Conservation (phyloP, 2,888 invertebrate genomes). For the Dynastes maya region DNA sequence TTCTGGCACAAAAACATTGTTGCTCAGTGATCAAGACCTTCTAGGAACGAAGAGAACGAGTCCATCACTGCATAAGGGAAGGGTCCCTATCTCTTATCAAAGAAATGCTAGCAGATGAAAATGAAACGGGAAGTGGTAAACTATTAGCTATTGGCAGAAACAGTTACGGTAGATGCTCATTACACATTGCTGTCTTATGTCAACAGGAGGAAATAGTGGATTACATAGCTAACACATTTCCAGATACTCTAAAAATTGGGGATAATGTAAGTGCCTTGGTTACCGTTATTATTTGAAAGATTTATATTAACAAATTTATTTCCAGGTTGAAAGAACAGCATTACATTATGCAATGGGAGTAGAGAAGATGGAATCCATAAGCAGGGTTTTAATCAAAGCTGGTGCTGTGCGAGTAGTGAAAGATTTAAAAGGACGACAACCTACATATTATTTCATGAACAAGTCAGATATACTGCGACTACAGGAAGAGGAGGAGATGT, state of each 20-base stretch:
- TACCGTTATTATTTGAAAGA: background rate
- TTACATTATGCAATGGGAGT: conserved; percentile 94
- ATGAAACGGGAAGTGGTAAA: conserved; percentile 72
- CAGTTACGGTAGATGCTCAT: conserved; percentile 81
- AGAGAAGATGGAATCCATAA: conserved; percentile 86
- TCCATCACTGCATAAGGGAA: conserved; percentile 82
- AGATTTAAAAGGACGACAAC: conserved; percentile 91
- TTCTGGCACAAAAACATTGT: too few species aligned
- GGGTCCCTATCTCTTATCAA: conserved; percentile 77
- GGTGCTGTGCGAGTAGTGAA: conserved; percentile 89
- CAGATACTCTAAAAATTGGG: conserved; percentile 82
- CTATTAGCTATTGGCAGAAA: conserved; percentile 77
- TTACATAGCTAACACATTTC: conserved; percentile 81
- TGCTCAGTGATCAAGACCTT: background rate
- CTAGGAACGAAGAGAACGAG: conserved; percentile 83
- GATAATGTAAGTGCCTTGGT: conserved; percentile 83
- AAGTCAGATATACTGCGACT: conserved; percentile 89
- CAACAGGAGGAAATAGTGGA: conserved; percentile 88
- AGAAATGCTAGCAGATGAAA: conserved; percentile 72
- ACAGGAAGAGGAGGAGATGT: conserved; percentile 87
- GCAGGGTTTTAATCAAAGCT: conserved; percentile 84
- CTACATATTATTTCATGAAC: conserved; percentile 94
- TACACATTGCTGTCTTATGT: conserved; percentile 90
- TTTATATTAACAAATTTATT: conserved; percentile 50
- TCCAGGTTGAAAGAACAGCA: conserved; percentile 88